A percentile compares a stretch with the other conserved stretches of the same genome.
Evolutionary conservation across 2,113 vertebrate species (phyloP).

Genomic region (Mobula hypostoma): DNA sequence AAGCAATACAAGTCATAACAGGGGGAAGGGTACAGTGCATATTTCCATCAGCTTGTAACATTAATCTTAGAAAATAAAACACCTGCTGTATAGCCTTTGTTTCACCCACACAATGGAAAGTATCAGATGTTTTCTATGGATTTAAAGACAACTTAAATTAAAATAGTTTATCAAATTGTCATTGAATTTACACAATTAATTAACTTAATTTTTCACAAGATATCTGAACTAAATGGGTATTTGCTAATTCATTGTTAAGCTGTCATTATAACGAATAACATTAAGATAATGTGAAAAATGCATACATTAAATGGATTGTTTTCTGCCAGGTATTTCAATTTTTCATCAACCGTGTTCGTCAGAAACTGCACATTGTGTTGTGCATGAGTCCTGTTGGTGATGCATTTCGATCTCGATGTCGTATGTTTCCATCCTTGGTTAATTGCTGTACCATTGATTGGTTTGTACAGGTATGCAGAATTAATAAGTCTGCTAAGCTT

Average conservation of each 20-base stretch:
- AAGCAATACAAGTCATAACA: neutral
- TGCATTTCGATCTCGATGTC: conserved; percentile 69
- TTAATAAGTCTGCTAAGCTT: neutral
- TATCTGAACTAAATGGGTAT: neutral
- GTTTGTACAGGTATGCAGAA: conserved; percentile 68
- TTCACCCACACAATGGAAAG: neutral
- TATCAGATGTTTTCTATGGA: neutral
- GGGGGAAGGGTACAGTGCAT: neutral
- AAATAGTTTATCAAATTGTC: neutral
- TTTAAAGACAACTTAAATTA: neutral
- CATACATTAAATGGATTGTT: neutral
- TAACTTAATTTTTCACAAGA: neutral
- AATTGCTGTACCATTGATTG: conserved; percentile 78
- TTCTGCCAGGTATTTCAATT: conserved; percentile 65
- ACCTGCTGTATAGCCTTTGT: neutral
- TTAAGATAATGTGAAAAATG: neutral
- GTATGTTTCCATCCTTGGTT: conserved; percentile 77
- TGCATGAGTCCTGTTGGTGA: conserved; percentile 76
- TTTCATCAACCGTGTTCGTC: conserved; percentile 68
- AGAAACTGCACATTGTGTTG: conserved; percentile 74
- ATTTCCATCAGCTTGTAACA: neutral
- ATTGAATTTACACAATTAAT: neutral
- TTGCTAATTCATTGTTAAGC: neutral
- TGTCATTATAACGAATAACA: neutral
- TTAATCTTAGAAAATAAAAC: neutral